Conservation (phyloP, 2,113 vertebrate genomes). For the Motacilla alba region DNA sequence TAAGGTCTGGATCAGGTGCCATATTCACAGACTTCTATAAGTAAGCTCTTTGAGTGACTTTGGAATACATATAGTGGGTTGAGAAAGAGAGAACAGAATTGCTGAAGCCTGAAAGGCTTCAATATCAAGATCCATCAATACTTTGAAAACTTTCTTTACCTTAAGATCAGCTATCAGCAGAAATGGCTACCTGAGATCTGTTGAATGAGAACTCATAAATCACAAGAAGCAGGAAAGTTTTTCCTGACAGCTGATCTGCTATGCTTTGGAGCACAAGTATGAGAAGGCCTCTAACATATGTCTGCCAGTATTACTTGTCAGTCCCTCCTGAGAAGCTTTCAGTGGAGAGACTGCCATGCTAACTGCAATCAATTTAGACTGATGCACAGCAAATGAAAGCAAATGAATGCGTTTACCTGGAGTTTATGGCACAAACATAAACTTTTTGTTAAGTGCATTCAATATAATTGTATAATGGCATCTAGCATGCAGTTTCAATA, state of each 20-base stretch:
- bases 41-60: not conserved
- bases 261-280: not conserved
- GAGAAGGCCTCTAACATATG: not conserved
- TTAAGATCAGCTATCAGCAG: not conserved
- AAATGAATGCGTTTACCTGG: slow-evolving; percentile 6
- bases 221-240: not conserved
- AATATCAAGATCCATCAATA: not conserved
- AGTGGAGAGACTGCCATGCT: not conserved
- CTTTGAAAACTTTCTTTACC: slow-evolving; percentile 16
- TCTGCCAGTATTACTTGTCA: not conserved
- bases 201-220: slow-evolving; percentile 10
- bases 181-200: not conserved
- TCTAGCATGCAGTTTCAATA: not conserved
- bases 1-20: not conserved
- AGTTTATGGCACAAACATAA: not conserved
- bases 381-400: not conserved
- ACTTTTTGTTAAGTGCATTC: slow-evolving; percentile 2
- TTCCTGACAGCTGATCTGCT: not conserved
- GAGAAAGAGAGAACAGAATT: not conserved
- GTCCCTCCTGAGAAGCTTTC: not conserved
- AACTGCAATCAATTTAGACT: slow-evolving; percentile 2
- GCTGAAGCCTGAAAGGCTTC: not conserved
- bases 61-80: not conserved
- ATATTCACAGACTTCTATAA: not conserved
- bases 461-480: slow-evolving; percentile 1